Evolutionary conservation across 2,888 invertebrate genomes (phyloP).

Genomic region (Serrognathus titanus): DNA sequence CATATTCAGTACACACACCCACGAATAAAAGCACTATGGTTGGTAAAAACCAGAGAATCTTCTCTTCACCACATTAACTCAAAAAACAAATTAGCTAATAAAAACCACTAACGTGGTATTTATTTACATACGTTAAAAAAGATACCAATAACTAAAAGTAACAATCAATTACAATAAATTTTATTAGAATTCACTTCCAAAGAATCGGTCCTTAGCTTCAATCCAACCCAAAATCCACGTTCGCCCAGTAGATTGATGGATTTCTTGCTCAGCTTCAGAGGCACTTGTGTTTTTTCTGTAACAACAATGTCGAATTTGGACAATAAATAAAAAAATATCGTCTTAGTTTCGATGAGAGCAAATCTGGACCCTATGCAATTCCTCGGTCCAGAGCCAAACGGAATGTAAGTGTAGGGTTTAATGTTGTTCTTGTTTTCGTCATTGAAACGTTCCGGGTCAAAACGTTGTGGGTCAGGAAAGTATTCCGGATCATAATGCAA

Average conservation of each 20-base stretch:
- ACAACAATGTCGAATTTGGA: slow-evolving; percentile 32
- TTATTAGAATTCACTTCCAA: too few relatives aligned
- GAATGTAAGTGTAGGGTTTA: slow-evolving; percentile 42
- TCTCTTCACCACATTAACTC: too few relatives aligned
- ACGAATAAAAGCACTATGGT: too few relatives aligned
- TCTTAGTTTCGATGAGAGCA: slow-evolving; percentile 35
- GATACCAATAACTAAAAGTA: too few relatives aligned
- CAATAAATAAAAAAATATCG: slow-evolving; percentile 31
- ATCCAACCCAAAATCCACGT: slow-evolving; percentile 25
- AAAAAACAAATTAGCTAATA: too few relatives aligned
- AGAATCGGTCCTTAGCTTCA: too few relatives aligned
- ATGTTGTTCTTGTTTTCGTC: slow-evolving; percentile 56
- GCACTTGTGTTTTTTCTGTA: slow-evolving; percentile 31
- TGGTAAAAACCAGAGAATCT: too few relatives aligned
- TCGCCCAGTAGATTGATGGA: slow-evolving; percentile 16
- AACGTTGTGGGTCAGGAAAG: slow-evolving; percentile 37
- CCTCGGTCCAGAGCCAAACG: slow-evolving; percentile 54
- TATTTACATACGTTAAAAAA: too few relatives aligned
- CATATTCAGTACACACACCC: too few relatives aligned
- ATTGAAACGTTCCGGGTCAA: slow-evolving; percentile 45
- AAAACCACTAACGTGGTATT: too few relatives aligned
- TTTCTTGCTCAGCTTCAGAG: slow-evolving; percentile 24
- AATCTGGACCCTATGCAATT: slow-evolving; percentile 57
- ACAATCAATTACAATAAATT: too few relatives aligned
- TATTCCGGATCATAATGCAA: slow-evolving; percentile 35